Base-by-base conservation (phyloP, 2,797 vertebrate species). In the Sus cebifrons region DNA sequence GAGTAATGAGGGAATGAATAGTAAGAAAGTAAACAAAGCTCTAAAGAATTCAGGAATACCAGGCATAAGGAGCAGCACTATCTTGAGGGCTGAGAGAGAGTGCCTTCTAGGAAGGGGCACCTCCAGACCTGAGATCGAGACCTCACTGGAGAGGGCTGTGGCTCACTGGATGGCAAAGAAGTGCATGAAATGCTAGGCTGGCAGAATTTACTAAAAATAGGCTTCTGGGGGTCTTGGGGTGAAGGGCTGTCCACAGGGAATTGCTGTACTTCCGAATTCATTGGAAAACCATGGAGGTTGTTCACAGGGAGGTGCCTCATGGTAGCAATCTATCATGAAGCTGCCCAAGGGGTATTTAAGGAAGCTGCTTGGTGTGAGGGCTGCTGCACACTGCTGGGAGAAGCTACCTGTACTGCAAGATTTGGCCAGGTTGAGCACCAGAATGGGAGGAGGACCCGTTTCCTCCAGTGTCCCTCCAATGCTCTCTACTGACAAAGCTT, bases 321-420 rank as follows among this genome's bases (percentile, higher is more conserved):
- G 60, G 54, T 12, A 32, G 29, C 65, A n/a, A 21, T 52, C 21
- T 58, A 52, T 14, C 52, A 5, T 7, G n/a, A 52, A 60, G 15
- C 49, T 13, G 16, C n/a, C 29, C 36, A 4, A 25, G 6, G 52
- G 32, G 3, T 23, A 3, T 44, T 70, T 20, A 27, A 10, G 52
- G 70, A 49, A 62, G 18, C 21, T 20, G 21, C 18, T 4, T 17
- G 44, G 62, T 58, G 17, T 6, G 7, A 13, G 13, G 62, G 56
- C 14, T 0, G 0, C 29, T 6, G 52, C 21, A 1, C 3, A 5
- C n/a, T 58, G 10, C 56, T 9, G 44, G 56, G 7, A 49, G 14
- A 82, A 29, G 36, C 12, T 27, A 29, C 4, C 14, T 6, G 10
- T 3, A 15, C 60, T 27, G 4, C 1, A 40, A 58, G 77, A 40